phyloP scores from a whole-genome alignment of 2,797 vertebrate genomes.

The Epinephelus awoara region DNA sequence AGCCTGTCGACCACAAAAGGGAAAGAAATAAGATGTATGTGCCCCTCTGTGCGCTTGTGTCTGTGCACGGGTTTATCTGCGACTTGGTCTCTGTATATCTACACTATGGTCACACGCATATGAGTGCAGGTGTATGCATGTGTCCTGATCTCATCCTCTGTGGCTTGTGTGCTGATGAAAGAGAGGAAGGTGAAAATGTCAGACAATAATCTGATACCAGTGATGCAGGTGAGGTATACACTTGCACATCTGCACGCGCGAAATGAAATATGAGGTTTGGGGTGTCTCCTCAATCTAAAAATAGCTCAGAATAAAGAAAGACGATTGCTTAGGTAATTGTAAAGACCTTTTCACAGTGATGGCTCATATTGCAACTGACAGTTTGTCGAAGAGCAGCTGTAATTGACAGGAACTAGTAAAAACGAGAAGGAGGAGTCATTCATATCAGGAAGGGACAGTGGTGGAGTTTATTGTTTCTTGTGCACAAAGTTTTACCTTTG shows the following conservation, averaged over 20 bases:
- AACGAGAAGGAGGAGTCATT: slow-evolving; percentile 26
- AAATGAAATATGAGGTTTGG: slow-evolving; percentile 82
- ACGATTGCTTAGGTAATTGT: slow-evolving; percentile 75
- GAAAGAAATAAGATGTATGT: slow-evolving; percentile 19
- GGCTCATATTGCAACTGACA: slow-evolving; percentile 73
- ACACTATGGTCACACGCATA: slow-evolving; percentile 16
- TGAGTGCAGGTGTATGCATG: slow-evolving; percentile 28
- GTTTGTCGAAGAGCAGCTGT: slow-evolving; percentile 70
- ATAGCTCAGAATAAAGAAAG: slow-evolving; percentile 79
- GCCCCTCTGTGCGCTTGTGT: slow-evolving; percentile 3
- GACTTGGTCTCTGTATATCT: slow-evolving; percentile 8
- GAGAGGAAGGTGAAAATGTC: slow-evolving; percentile 60
- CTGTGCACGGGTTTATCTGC: slow-evolving; percentile 32
- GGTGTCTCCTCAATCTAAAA: slow-evolving; percentile 81
- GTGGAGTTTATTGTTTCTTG: slow-evolving; percentile 46
- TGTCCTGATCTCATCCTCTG: slow-evolving; percentile 50
- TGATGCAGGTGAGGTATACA: slow-evolving; percentile 69
- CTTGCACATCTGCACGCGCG: slow-evolving; percentile 74
- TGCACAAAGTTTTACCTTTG: slow-evolving; percentile 49
- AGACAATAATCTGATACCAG: slow-evolving; percentile 74
- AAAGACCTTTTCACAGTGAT: slow-evolving; percentile 71
- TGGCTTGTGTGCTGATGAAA: slow-evolving; percentile 34
- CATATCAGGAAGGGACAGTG: slow-evolving; percentile 29
- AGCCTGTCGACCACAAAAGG: slow-evolving; percentile 37
- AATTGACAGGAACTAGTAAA: slow-evolving; percentile 47